Base-by-base conservation (phyloP, 2,888 invertebrate genomes). In the Spodoptera exigua region DNA sequence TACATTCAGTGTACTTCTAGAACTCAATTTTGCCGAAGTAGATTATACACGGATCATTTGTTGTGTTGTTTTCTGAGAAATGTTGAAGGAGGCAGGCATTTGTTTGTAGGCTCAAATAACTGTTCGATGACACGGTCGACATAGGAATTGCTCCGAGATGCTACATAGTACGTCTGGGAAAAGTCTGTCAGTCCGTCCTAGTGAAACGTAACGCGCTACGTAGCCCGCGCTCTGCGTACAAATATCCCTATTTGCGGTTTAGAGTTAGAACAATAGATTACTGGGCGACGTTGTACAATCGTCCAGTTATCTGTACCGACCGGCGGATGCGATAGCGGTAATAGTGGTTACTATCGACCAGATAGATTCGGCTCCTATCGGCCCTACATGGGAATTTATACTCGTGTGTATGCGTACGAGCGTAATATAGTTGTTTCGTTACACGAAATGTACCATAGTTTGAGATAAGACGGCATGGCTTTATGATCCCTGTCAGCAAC, bases 291-390 rank as follows among this genome's bases (percentile, higher is more conserved):
- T 78, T 70, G 78, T 72, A 79, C 85, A 79, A 83, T 83, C 84
- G 83, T 61, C 74, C 80, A 74, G 83, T 85, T 90, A 91, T 89
- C 88, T 85, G 61, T 64, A 67, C 69, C 70, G 74, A 45, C 67
- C 79, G 78, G 82, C 89, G 93, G 93, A 93, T 84, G 89, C 87
- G 92, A 92, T 92, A 92, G 91, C 54, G 91, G 91, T 89, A 88
- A 90, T 87, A 89, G 89, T 78, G 89, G 90, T 87, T 83, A 81
- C 85, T 89, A 89, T 87, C 85, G 83, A 70, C 54, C 83, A 83
- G 87, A 88, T 90, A 89, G 88, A 89, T 89, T 86, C 85, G 76
- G 65, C 70, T 78, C 78, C 85, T 90, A 91, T 92, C 90, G 77
- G 69, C 69, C 72, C 74, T 83, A 79, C 83, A 89, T 90, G 91